Percentiles rank a stretch among this genome's conserved stretches.
Conservation (phyloP, 1,140 invertebrate species). For the Eurytemora carolleeae region DNA sequence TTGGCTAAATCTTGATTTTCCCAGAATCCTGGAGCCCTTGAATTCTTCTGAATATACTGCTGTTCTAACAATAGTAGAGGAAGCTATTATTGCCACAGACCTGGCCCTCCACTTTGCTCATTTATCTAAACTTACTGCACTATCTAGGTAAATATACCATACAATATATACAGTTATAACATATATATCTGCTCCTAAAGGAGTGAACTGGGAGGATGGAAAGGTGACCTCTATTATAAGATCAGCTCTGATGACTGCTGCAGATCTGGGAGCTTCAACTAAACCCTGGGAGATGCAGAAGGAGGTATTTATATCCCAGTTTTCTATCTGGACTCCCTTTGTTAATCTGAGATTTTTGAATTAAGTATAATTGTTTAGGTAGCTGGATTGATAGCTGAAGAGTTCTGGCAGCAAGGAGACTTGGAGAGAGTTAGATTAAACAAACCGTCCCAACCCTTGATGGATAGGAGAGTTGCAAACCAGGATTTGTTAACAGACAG, state of each 20-base stretch:
- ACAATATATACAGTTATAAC: no score
- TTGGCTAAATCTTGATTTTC: no score
- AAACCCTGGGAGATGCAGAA: conserved; percentile 14
- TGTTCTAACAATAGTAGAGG: not conserved
- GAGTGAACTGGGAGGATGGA: not conserved
- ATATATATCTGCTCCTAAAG: no score
- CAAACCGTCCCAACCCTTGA: not conserved
- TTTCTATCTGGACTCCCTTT: no score
- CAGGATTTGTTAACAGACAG: no score
- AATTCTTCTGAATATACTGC: conserved; percentile 2
- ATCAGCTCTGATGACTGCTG: conserved; percentile 11
- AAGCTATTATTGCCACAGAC: conserved; percentile 12
- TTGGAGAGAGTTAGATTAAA: conserved; percentile 5
- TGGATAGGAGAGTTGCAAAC: no score
- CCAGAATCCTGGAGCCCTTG: not conserved
- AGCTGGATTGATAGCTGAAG: conserved; percentile 5
- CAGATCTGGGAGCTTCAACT: conserved; percentile 7
- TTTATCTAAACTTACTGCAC: not conserved
- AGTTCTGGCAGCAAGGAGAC: conserved; percentile 14
- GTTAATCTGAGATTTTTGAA: not conserved
- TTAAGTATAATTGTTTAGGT: not conserved
- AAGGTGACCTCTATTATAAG: not conserved
- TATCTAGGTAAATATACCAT: no score
- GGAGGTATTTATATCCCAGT: not conserved
- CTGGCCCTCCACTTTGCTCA: conserved; percentile 11